Evolutionary conservation across 2,888 invertebrate genomes (phyloP).

Genomic region (Elegia similella): DNA sequence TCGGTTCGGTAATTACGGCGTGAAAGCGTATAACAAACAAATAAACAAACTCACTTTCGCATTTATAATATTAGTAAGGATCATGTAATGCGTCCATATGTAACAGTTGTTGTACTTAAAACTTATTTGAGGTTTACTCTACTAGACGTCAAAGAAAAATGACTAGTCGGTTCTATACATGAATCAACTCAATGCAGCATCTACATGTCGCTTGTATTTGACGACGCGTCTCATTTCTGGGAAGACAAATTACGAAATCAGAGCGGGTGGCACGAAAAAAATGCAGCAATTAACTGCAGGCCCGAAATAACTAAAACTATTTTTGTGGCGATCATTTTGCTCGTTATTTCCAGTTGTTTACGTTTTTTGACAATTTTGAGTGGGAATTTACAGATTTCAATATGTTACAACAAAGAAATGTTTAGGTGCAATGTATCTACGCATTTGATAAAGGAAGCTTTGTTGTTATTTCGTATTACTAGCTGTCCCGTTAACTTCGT

Average conservation of each 20-base stretch:
- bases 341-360: conserved; percentile 68
- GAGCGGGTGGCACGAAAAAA: conserved; percentile 70
- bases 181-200: conserved; percentile 31
- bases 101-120: too few species aligned
- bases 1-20: too few species aligned
- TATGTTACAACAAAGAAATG: conserved; percentile 49
- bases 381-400: conserved; percentile 49
- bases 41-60: too few species aligned
- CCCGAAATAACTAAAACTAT: conserved; percentile 68
- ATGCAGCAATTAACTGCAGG: conserved; percentile 76
- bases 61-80: too few species aligned
- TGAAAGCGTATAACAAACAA: too few species aligned
- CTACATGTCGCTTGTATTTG: conserved; percentile 76
- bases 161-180: conserved; percentile 7
- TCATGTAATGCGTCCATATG: too few species aligned
- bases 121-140: too few species aligned
- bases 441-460: neutral
- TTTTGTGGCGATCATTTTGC: conserved; percentile 66
- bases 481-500: too few species aligned
- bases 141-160: neutral
- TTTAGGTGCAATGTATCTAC: conserved; percentile 25
- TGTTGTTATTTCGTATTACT: too few species aligned
- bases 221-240: conserved; percentile 80
- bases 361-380: conserved; percentile 51
- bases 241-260: conserved; percentile 80